A percentile compares a stretch with the other conserved stretches of the same genome.
phyloP scores from a whole-genome alignment of 2,888 invertebrate species.

The Stegana nigrithorax region DNA sequence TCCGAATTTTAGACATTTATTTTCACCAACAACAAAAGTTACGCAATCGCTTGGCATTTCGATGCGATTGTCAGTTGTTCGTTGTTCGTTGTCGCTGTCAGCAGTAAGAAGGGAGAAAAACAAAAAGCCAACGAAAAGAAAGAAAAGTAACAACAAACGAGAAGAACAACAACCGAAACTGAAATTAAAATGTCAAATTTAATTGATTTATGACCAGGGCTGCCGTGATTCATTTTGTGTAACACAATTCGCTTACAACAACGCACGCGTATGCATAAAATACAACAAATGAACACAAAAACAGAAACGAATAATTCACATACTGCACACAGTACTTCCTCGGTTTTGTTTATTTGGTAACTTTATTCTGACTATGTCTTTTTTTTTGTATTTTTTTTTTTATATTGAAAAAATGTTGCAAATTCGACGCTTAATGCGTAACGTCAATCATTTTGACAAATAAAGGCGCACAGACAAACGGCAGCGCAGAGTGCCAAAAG shows the following conservation, averaged over 20 bases:
- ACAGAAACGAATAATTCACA: too few relatives aligned
- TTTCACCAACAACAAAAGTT: too few relatives aligned
- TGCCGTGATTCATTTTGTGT: constrained; percentile 12
- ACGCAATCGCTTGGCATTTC: too few relatives aligned
- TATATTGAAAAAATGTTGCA: too few relatives aligned
- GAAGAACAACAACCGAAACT: not conserved
- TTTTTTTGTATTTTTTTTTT: not conserved
- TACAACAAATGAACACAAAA: too few relatives aligned
- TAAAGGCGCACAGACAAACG: not conserved
- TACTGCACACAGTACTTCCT: too few relatives aligned
- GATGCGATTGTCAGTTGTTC: too few relatives aligned
- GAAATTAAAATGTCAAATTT: constrained; percentile 48
- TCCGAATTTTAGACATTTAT: too few relatives aligned
- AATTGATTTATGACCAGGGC: constrained; percentile 47
- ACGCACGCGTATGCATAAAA: not conserved
- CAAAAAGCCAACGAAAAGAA: not conserved
- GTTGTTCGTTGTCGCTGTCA: not conserved
- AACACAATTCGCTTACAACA: not conserved
- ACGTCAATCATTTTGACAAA: constrained; percentile 22
- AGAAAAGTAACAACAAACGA: not conserved
- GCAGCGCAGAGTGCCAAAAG: not conserved
- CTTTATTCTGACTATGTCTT: not conserved
- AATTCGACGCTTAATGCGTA: constrained; percentile 5
- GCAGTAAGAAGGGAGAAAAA: not conserved
- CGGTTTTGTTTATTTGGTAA: constrained; percentile 14